Percentiles rank a stretch among this genome's conserved stretches.
These are phyloP conservation scores for Agrotis exclamationis DNA, from an alignment of 2,888 invertebrate species.

Conservation along the genomic window DNA sequence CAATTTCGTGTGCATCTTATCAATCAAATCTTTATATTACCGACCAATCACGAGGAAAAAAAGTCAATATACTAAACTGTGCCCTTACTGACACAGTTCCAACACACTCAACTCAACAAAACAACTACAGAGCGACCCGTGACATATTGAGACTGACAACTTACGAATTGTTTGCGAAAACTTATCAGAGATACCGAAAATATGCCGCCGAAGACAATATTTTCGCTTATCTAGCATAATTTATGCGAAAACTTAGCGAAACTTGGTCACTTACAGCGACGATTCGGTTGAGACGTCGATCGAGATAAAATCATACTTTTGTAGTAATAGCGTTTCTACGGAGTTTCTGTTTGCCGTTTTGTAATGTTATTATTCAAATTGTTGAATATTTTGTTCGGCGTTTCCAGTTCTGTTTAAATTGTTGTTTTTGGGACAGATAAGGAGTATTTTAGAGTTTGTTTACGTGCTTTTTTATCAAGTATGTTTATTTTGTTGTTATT, in stretches of 20 bases:
- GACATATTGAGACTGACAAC: conserved; percentile 75
- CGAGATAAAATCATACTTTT: conserved; percentile 79
- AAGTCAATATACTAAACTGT: no score
- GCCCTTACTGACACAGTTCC: neutral
- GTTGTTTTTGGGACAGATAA: conserved; percentile 52
- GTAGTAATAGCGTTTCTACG: conserved; percentile 51
- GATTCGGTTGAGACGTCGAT: conserved; percentile 84
- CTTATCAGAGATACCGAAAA: conserved; percentile 85
- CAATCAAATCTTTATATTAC: neutral
- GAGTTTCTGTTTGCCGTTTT: conserved; percentile 47
- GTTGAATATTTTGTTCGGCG: conserved; percentile 57
- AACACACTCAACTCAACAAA: conserved; percentile 28
- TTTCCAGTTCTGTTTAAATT: conserved; percentile 46
- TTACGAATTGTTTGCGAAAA: conserved; percentile 83
- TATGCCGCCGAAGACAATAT: conserved; percentile 89
- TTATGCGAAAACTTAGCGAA: conserved; percentile 88
- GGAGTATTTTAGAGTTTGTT: conserved; percentile 8
- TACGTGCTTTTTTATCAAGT: neutral
- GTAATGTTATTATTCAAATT: conserved; percentile 61
- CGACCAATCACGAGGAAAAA: neutral
- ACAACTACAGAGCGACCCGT: conserved; percentile 55
- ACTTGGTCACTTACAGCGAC: conserved; percentile 85
- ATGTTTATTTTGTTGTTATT: neutral
- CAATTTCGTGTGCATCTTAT: neutral
- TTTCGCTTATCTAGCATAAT: conserved; percentile 89